Conservation (phyloP, 2,113 vertebrate species). For the Gnathonemus echidnorhynchus region DNA sequence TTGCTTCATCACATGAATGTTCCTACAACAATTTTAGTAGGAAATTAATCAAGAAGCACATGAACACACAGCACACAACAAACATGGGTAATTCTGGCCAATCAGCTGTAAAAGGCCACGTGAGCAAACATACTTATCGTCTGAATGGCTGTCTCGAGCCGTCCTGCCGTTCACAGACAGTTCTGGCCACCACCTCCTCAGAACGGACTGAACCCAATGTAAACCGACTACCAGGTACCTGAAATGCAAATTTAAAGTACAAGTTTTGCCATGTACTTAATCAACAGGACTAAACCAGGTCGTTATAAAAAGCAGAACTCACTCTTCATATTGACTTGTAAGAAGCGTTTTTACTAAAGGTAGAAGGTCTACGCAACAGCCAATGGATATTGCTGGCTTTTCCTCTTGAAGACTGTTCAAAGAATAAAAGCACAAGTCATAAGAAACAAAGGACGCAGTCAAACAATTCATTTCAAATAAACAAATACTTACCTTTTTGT, state of each 20-base stretch:
- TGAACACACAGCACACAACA: background rate
- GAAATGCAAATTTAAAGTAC: conserved; percentile 37
- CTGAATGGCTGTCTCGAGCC: conserved; percentile 50
- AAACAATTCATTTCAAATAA: background rate
- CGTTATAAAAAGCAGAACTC: conserved; percentile 47
- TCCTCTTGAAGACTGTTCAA: conserved; percentile 75
- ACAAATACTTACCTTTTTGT: conserved; percentile 70
- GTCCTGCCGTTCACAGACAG: conserved; percentile 62
- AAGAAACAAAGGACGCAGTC: background rate
- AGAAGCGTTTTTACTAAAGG: conserved; percentile 78
- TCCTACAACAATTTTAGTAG: conserved; percentile 56
- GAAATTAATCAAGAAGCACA: background rate
- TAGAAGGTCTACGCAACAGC: conserved; percentile 87
- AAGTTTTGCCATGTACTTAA: background rate
- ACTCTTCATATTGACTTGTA: conserved; percentile 85
- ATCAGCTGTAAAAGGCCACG: background rate
- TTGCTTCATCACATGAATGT: conserved; percentile 74
- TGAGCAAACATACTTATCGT: conserved; percentile 51
- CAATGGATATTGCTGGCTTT: conserved; percentile 70
- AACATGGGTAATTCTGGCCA: background rate
- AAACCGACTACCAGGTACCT: conserved; percentile 80
- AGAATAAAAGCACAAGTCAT: conserved; percentile 13
- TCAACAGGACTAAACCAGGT: background rate
- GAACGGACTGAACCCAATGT: conserved; percentile 81
- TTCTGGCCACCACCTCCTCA: conserved; percentile 81